phyloP scores from a whole-genome alignment of 2,888 invertebrate species.

The Sarcophaga rosellei region DNA sequence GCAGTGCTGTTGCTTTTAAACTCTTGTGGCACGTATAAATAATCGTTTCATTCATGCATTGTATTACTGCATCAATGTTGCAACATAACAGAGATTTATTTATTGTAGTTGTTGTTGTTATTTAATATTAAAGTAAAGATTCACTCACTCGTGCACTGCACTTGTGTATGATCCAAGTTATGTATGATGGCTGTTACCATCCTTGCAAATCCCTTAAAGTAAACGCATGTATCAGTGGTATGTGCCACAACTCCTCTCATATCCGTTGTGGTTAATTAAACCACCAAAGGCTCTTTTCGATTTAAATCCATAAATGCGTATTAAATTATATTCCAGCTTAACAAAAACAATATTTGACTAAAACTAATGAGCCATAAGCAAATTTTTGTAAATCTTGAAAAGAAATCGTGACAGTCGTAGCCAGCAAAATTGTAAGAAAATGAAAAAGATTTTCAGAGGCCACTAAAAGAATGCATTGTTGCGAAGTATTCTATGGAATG shows the following conservation, averaged over 20 bases:
- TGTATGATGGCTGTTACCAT: neutral
- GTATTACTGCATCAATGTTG: slow-evolving; percentile 60
- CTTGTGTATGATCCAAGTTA: slow-evolving; percentile 20
- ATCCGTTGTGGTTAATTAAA: slow-evolving; percentile 40
- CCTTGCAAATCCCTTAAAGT: neutral
- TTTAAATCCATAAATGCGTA: slow-evolving; percentile 46
- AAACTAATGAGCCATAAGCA: slow-evolving; percentile 21
- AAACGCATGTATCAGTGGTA: neutral
- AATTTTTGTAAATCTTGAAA: neutral
- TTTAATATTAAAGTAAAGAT: slow-evolving; percentile 39
- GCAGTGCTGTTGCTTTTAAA: neutral
- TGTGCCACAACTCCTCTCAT: neutral
- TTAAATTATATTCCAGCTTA: slow-evolving; percentile 21
- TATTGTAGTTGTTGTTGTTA: slow-evolving; percentile 46
- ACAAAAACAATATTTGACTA: neutral
- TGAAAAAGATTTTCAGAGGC: no score
- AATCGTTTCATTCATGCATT: slow-evolving; percentile 69
- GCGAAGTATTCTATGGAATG: no score
- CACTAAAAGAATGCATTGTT: no score
- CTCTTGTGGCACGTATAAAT: slow-evolving; percentile 31
- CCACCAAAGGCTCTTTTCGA: slow-evolving; percentile 35
- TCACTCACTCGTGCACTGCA: slow-evolving; percentile 3
- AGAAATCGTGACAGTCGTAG: slow-evolving; percentile 9
- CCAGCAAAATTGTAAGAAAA: no score
- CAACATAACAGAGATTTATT: slow-evolving; percentile 20